Percentiles rank a stretch among this genome's conserved stretches.
Evolutionary conservation across 2,797 vertebrate genomes (phyloP).

Genomic region (Oryzias sinensis): DNA sequence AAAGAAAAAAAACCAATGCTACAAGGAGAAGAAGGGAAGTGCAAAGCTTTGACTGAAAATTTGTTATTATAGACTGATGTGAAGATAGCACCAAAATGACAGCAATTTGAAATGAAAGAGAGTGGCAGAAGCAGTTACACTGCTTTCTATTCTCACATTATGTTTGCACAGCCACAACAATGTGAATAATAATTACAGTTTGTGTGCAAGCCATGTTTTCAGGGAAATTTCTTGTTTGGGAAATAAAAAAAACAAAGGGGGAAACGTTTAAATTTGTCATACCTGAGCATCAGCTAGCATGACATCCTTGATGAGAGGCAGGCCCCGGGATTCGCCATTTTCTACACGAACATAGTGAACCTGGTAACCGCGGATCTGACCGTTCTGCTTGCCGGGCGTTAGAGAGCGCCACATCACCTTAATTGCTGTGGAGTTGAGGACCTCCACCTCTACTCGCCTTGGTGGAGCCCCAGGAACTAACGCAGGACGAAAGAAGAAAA

Average conservation of each 20-base stretch:
- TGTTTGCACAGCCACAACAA: conserved; percentile 35
- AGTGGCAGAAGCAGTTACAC: conserved; percentile 26
- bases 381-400: conserved; percentile 89
- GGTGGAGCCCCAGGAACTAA: conserved; percentile 95
- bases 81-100: conserved; percentile 35
- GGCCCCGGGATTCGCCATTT: conserved; percentile 91
- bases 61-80: conserved; percentile 48
- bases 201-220: neutral
- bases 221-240: neutral
- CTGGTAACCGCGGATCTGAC: conserved; percentile 98
- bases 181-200: conserved; percentile 7
- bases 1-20: conserved; percentile 22
- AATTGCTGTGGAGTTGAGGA: conserved; percentile 92
- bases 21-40: conserved; percentile 43
- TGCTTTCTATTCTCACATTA: conserved; percentile 15
- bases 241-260: neutral
- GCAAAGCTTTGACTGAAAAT: conserved; percentile 62
- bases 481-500: conserved; percentile 2
- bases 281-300: conserved; percentile 99
- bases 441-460: conserved; percentile 93
- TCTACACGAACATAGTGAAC: conserved; percentile 96
- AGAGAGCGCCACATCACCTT: conserved; percentile 96
- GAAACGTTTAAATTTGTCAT: conserved; percentile 36
- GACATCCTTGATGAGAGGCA: conserved; percentile 94
- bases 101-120: conserved; percentile 52